phyloP scores from a whole-genome alignment of 2,888 invertebrate genomes.

The Chloromyia formosa region DNA sequence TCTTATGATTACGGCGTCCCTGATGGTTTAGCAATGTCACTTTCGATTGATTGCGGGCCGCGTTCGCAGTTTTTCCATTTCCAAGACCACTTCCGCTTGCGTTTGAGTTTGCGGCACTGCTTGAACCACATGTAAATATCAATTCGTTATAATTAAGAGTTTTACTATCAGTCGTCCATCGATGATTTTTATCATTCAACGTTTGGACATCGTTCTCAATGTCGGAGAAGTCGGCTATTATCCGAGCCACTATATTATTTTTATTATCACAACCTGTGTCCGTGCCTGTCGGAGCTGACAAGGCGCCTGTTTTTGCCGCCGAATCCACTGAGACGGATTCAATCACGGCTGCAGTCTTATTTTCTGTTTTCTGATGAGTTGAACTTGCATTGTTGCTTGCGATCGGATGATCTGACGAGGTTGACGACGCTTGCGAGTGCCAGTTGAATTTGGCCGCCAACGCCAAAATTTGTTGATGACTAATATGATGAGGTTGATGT shows the following conservation, averaged over 20 bases:
- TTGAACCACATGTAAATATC: conserved; percentile 64
- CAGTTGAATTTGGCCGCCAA: conserved; percentile 33
- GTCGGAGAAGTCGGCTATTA: conserved; percentile 72
- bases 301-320: background rate
- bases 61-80: conserved; percentile 43
- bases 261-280: conserved; percentile 63
- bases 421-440: background rate
- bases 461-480: conserved; percentile 33
- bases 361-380: conserved; percentile 51
- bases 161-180: conserved; percentile 50
- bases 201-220: conserved; percentile 67
- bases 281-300: conserved; percentile 54
- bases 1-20: conserved; percentile 59
- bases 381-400: conserved; percentile 54
- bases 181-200: conserved; percentile 55
- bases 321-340: background rate
- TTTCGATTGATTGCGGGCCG: conserved; percentile 48
- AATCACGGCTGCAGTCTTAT: conserved; percentile 57
- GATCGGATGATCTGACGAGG: background rate
- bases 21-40: conserved; percentile 55
- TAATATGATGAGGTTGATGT: conserved; percentile 44
- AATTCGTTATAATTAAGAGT: conserved; percentile 65
- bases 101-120: conserved; percentile 49
- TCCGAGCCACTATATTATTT: conserved; percentile 70
- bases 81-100: background rate